phyloP scores from a whole-genome alignment of 2,888 invertebrate species.

The Sminthurides aquaticus region DNA sequence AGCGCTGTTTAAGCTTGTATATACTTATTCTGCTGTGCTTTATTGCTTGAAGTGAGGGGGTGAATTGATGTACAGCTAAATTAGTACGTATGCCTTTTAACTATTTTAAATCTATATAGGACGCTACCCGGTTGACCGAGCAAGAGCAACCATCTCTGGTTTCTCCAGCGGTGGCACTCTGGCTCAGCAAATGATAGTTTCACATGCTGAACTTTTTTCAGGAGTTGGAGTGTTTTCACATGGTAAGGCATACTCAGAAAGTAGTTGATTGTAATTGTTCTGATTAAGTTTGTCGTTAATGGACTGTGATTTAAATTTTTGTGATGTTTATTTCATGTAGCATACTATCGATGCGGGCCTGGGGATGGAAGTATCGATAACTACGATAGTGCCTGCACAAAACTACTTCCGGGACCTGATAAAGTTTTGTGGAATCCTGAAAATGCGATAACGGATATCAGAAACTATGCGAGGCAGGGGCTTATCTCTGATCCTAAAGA shows the following conservation, averaged over 20 bases:
- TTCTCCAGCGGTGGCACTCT: slow-evolving; percentile 42
- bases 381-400: slow-evolving; percentile 41
- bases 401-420: slow-evolving; percentile 14
- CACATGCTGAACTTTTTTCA: slow-evolving; percentile 34
- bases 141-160: slow-evolving; percentile 37
- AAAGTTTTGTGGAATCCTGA: slow-evolving; percentile 28
- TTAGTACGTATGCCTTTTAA: neutral
- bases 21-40: too few relatives aligned
- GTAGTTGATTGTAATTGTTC: too few relatives aligned
- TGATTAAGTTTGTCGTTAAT: neutral
- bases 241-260: slow-evolving; percentile 23
- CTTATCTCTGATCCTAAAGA: slow-evolving; percentile 37
- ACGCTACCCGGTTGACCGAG: slow-evolving; percentile 17
- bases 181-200: slow-evolving; percentile 40
- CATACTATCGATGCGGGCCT: slow-evolving; percentile 42
- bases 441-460: slow-evolving; percentile 31
- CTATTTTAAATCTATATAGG: too few relatives aligned
- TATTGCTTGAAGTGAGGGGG: too few relatives aligned
- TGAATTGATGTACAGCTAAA: too few relatives aligned
- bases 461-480: slow-evolving; percentile 27
- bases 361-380: slow-evolving; percentile 28
- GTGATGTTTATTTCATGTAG: slow-evolving; percentile 20
- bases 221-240: slow-evolving; percentile 42
- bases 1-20: too few relatives aligned
- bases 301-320: neutral